phyloP scores from a whole-genome alignment of 2,113 vertebrate genomes.

The Narcine bancroftii region DNA sequence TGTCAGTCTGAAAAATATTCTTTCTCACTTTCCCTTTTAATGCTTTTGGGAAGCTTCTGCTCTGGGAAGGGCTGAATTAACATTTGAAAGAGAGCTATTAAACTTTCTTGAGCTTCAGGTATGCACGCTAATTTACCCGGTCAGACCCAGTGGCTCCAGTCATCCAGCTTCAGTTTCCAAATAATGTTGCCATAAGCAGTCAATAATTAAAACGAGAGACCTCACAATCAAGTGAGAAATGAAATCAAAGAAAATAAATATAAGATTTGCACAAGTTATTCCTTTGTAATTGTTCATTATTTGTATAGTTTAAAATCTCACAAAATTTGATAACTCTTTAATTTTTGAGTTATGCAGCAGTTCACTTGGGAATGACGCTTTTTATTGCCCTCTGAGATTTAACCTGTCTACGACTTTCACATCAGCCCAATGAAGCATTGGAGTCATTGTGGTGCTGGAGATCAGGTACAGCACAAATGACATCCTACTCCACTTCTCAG shows the following conservation, averaged over 20 bases:
- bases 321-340: background rate
- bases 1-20: background rate
- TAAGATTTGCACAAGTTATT: background rate
- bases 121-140: background rate
- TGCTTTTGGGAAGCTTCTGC: background rate
- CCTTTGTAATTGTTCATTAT: background rate
- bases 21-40: background rate
- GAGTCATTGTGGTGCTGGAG: no score
- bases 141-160: background rate
- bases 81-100: conserved; percentile 13
- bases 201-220: background rate
- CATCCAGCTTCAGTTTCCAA: background rate
- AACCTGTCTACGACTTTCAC: no score
- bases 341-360: background rate
- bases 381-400: no score
- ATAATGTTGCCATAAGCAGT: conserved; percentile 16
- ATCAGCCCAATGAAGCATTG: no score
- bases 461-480: no score
- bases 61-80: background rate
- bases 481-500: no score
- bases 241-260: background rate
- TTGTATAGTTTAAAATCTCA: background rate
- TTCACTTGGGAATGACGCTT: no score
- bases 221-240: background rate
- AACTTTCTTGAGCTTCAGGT: background rate